Percentiles rank a stretch among this genome's conserved stretches.
Conservation (phyloP, 2,888 invertebrate species). For the Tinea trinotella region DNA sequence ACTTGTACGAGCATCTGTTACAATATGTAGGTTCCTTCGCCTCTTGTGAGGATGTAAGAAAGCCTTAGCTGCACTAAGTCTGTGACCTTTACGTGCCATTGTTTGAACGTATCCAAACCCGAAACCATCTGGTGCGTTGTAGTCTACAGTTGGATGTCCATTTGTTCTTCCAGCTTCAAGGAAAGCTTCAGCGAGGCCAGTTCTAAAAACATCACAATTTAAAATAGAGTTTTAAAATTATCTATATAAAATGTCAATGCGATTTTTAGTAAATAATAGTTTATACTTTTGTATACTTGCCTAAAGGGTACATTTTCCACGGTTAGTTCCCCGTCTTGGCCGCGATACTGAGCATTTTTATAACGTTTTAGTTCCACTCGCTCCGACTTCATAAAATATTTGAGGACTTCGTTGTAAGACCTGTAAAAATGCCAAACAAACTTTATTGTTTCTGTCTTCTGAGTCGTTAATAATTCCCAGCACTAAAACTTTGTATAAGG, state of each 20-base stretch:
- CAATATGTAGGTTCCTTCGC: constrained; percentile 74
- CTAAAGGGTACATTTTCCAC: constrained; percentile 75
- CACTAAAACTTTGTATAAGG: neutral
- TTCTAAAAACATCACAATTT: constrained; percentile 38
- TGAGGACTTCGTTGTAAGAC: constrained; percentile 75
- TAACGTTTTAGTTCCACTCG: constrained; percentile 60
- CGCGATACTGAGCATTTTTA: constrained; percentile 68
- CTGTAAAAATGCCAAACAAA: constrained; percentile 40
- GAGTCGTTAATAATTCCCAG: constrained; percentile 1
- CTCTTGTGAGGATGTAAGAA: constrained; percentile 75
- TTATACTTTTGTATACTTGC: constrained; percentile 44
- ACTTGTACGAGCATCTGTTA: constrained; percentile 51
- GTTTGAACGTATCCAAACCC: constrained; percentile 71
- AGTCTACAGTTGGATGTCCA: constrained; percentile 72
- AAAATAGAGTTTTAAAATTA: no score
- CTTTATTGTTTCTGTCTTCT: constrained; percentile 14
- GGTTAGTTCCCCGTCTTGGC: constrained; percentile 74
- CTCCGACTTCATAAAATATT: constrained; percentile 76
- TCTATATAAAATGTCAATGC: no score
- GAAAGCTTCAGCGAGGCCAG: constrained; percentile 68
- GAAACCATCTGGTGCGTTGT: constrained; percentile 74
- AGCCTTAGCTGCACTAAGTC: constrained; percentile 78
- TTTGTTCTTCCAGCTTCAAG: constrained; percentile 72
- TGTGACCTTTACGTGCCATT: constrained; percentile 73
- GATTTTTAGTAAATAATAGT: neutral